Base-by-base conservation (phyloP, 92 coral and sea anemone genomes). In the Heteractis magnifica region DNA sequence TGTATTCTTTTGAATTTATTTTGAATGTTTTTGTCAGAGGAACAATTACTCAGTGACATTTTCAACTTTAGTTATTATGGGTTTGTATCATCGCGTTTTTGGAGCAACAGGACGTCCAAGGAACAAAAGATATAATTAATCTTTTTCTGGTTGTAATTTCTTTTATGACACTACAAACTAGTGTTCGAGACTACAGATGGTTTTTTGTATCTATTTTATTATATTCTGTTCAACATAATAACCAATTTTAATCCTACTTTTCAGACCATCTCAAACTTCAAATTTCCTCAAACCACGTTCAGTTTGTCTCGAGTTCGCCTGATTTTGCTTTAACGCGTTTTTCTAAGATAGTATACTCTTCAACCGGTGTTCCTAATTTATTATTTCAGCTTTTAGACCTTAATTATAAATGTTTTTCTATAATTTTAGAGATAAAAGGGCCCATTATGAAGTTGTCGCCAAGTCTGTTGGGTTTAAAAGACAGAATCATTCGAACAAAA, bases 321-420 rank as follows among this genome's bases (percentile, higher is more conserved):
- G 44, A 34, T 34, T 62, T 18, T 18, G 70, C 20, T 62, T 18
- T 18, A 58, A 58, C 10, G 26, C 13, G n/a, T 49, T 49, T 12
- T 21, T 64, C 10, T 64, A 65, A 58, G 58, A 64, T 60, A 64
- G 48, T 62, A 41, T 21, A 77, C 51, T 77, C 64, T 80, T 80
- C n/a, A 5, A 11, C 10, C 23, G 75, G 11, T 18, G 44, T 26
- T 48, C 20, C 71, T 79, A 60, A 62, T 79, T 79, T 51, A 80
- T 80, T 80, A 71, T 80, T 64, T 80, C 83, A 80, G 52, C 83
- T 64, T 52, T 64, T 51, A 52, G 64, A 8, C 83, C 75, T 80
- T 62, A 48, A 58, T 44, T 52, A 80, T 64, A 80, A 62, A 80
- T 64, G 74, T 80, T 62, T 52, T 80, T 19, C 53, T 64, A 80